Evolutionary conservation across 1,140 invertebrate species (phyloP), one percentile per base, ranked within the genome.

Genomic region (Drosophila sturtevanti): DNA sequence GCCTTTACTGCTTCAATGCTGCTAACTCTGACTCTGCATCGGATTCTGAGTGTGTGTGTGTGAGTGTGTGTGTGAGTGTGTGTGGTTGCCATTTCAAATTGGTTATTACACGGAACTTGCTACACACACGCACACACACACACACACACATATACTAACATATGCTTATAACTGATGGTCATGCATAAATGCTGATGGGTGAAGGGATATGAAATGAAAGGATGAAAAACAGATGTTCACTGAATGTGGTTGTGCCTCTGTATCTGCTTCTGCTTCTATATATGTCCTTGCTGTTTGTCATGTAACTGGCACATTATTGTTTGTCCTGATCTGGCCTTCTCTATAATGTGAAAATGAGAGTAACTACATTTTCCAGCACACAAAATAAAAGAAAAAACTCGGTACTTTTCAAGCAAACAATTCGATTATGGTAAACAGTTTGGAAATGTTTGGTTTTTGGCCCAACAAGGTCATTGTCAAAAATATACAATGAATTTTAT

Each of bases 71-170:
- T 72, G 66, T 64, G 64, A 21, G 16, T 48, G 41, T 48, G 9
- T 48, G 21, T 9, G 11, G 41, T 59, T 76, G 80, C 81, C 78
- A 87, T 87, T 82, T 65, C 82, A 68, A 86, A 86, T 86, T 86
- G 82, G 82, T 82, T 86, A 89, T 79, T 82, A 79, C 79, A 72
- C 56, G 58, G 56, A 70, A 68, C 64, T 71, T 51, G 34, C 56
- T 48, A 60, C 51, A 63, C 27, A 70, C 37, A 67, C 27, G 59
- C 22, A 56, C 16, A 62, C 16, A 67, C 63, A 79, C 54, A 61
- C 22, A 66, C 14, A 27, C 11, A 55, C 35, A 62, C 18, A 56
- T 22, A 10, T 18, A 37, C 35, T 31, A 4, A 31, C 41, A 48
- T 48, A 48, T 48, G n/a, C 22, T 27, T 38, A 37, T 44, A 65